Evolutionary conservation across 2,113 vertebrate species (phyloP), one percentile per base, ranked within the genome.

Genomic region (Pachycephala philippinensis): DNA sequence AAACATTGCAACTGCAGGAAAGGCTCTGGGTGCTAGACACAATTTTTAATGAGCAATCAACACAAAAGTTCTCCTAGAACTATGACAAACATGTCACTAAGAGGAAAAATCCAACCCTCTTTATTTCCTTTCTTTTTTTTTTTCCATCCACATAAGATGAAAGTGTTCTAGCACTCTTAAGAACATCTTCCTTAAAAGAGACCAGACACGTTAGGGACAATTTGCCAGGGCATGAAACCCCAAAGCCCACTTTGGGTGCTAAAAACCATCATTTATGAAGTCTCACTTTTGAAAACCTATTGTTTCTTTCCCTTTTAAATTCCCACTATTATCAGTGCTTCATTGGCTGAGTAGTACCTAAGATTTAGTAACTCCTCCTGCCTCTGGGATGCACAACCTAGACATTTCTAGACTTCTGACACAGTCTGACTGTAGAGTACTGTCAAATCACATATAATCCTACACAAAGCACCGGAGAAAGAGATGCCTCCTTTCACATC

Each of bases 91-190:
- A 27, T 33, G 35, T 78, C 49, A 68, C 18, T 72, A 87, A 45
- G 0, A 2, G 15, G 15, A 22, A 59, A 59, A 72, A 85, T 64
- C 3, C 2, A 37, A 24, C 0, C 7, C 2, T 83, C 4, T 79
- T 77, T n/a, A 59, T 89, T 91, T 68, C 11, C 15, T 45, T 75
- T 47, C 2, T 22, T 24, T 31, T 10, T 33, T 57, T 60, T 19
- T 49, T 15, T 11, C 1, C 8, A 13, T 40, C 14, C n/a, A 40
- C 7, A 35, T 40, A 85, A 72, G 18, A 61, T 63, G 5, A 70
- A 87, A 50, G 7, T 45, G 14, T 57, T 89, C 33, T 72, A 30
- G 61, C 13, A 39, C 3, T 53, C 28, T 44, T 53, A 93, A 45
- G 56, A 75, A 53, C 47, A 7, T 4, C 11, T 91, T 82, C 33